Percentiles rank a stretch among this genome's conserved stretches.
Evolutionary conservation across 1,140 invertebrate genomes (phyloP).

Genomic region (Carposina sasakii): DNA sequence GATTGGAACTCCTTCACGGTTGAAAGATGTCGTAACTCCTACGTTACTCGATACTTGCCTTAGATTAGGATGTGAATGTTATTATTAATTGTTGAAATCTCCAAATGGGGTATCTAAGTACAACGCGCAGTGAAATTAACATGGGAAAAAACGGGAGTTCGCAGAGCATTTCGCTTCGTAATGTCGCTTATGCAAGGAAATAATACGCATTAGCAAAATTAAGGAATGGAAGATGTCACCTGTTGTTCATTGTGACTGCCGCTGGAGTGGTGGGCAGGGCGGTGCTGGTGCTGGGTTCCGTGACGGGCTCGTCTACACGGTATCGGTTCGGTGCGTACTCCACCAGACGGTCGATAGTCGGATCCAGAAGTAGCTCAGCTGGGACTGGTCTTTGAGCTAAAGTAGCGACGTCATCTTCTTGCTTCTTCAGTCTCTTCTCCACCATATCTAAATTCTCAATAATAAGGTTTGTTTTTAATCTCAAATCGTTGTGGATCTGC

Average conservation of each 20-base stretch:
- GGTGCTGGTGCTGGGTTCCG: conserved; percentile 59
- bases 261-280: conserved; percentile 49
- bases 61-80: too few relatives aligned
- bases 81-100: too few relatives aligned
- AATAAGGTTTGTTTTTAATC: conserved; percentile 87
- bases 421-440: conserved; percentile 86
- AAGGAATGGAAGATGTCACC: conserved; percentile 50
- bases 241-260: conserved; percentile 44
- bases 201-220: conserved; percentile 29
- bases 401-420: conserved; percentile 83
- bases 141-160: conserved; percentile 23
- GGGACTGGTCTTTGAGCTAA: conserved; percentile 81
- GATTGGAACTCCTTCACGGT: too few relatives aligned
- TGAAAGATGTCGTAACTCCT: too few relatives aligned
- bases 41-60: too few relatives aligned
- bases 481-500: conserved; percentile 88
- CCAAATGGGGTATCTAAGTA: conserved; percentile 15
- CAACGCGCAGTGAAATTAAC: conserved; percentile 15
- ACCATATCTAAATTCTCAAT: conserved; percentile 90
- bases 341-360: conserved; percentile 82
- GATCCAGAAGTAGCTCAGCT: conserved; percentile 81
- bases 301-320: conserved; percentile 50
- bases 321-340: conserved; percentile 83
- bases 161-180: conserved; percentile 19
- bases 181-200: conserved; percentile 19